A percentile compares a stretch with the other conserved stretches of the same genome.
These are phyloP conservation scores for Habrosyne pyritoides DNA, from an alignment of 2,888 invertebrate species.

Conservation along the genomic window DNA sequence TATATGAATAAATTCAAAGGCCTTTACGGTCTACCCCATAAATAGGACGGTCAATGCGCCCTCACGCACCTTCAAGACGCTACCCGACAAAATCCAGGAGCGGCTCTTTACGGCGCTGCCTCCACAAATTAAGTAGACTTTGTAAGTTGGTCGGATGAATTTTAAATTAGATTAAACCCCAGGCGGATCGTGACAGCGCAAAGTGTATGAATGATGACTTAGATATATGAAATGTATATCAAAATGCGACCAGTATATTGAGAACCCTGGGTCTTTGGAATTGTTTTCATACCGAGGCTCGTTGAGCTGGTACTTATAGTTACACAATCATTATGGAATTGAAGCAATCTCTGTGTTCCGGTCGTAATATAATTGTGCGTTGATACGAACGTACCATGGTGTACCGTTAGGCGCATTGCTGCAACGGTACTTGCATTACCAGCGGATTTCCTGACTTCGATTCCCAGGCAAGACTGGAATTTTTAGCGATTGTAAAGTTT, in stretches of 20 bases:
- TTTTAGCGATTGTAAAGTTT: conserved; percentile 30
- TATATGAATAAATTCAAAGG: conserved; percentile 55
- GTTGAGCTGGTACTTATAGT: conserved; percentile 39
- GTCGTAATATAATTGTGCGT: conserved; percentile 60
- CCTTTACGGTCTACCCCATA: conserved; percentile 47
- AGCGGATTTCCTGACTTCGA: conserved; percentile 74
- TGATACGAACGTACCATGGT: conserved; percentile 29
- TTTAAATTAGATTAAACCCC: conserved; percentile 78
- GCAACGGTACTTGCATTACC: conserved; percentile 54
- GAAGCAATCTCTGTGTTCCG: conserved; percentile 74
- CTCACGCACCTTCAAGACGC: conserved; percentile 64
- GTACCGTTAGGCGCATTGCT: conserved; percentile 62
- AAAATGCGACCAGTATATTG: conserved; percentile 37
- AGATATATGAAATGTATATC: conserved; percentile 42
- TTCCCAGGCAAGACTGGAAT: conserved; percentile 67
- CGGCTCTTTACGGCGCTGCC: conserved; percentile 36
- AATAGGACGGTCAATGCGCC: conserved; percentile 72
- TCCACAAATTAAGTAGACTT: conserved; percentile 61
- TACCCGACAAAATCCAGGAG: conserved; percentile 58
- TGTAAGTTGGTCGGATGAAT: conserved; percentile 70
- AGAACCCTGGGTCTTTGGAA: conserved; percentile 31
- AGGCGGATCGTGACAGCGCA: conserved; percentile 76
- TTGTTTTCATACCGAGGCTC: conserved; percentile 25
- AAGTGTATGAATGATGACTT: conserved; percentile 79
- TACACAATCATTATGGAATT: conserved; percentile 71